Percentiles rank a stretch among this genome's conserved stretches.
Conservation (phyloP, 2,888 invertebrate genomes). For the Harmothoe impar region DNA sequence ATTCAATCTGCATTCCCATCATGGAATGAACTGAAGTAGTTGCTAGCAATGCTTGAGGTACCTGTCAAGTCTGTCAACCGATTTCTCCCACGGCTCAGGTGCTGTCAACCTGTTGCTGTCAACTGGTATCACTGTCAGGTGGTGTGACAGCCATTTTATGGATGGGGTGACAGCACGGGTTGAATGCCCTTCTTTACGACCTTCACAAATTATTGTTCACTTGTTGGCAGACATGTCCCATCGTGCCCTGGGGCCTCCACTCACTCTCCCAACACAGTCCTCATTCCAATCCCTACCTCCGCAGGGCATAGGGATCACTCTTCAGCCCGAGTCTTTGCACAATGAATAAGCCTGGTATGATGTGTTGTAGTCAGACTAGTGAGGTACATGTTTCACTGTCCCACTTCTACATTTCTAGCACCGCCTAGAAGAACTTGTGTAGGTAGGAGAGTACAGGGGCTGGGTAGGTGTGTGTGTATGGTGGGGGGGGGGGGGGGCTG, state of each 20-base stretch:
- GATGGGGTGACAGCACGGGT: background rate
- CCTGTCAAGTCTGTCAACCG: too few species aligned
- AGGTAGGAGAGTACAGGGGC: too few species aligned
- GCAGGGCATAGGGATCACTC: too few species aligned
- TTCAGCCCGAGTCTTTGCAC: background rate
- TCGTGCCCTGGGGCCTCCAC: background rate
- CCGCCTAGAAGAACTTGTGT: too few species aligned
- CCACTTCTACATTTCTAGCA: too few species aligned
- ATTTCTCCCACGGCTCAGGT: too few species aligned
- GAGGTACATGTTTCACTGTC: too few species aligned
- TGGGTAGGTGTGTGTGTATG: background rate
- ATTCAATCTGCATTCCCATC: too few species aligned
- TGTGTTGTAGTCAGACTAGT: too few species aligned
- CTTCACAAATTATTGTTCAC: slow-evolving; percentile 42
- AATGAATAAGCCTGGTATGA: too few species aligned
- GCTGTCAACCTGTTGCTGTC: background rate
- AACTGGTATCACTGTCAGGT: background rate
- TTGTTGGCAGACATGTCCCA: slow-evolving; percentile 16
- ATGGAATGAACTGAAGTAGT: too few species aligned
- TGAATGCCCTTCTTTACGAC: slow-evolving; percentile 1
- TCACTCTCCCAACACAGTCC: background rate
- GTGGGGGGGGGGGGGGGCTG: background rate
- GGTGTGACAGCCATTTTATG: background rate
- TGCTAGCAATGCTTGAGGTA: too few species aligned
- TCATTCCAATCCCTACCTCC: background rate